Evolutionary conservation across 53 echinoderm and acorn worm species (phyloP), one percentile per base, ranked within the genome.

Genomic region (Echinometra lucunter): DNA sequence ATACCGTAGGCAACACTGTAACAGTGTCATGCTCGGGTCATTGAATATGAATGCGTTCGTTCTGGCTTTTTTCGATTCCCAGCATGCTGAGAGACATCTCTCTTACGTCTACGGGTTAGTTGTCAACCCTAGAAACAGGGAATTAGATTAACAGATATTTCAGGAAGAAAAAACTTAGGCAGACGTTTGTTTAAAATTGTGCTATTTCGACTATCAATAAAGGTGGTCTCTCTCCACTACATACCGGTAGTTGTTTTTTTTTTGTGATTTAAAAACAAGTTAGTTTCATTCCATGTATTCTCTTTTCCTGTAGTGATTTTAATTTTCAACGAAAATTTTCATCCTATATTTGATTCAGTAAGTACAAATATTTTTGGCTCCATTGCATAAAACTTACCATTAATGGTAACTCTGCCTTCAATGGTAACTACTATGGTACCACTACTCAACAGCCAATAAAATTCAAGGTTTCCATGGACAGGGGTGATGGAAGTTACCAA

Each of bases 1-100:
- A 21, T 89, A 89, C 89, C 3, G 21, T n/a, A 11, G 85, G 85
- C 53, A 53, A 53, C 53, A 47, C 49, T 85, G 85, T 37, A 17
- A 89, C 89, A 57, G 88, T 34, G 88, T 57, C 55, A 88, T 28
- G 28, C 89, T 19, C 60, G 58, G 89, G 89, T 89, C 89, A 89
- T 21, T 89, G 89, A 28, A 57, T 16, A 18, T 89, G 58, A 58
- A 89, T 60, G 89, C 60, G 60, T 57, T 60, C 58, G 58, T 89
- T 89, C 89, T 89, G 89, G 37, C 60, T 23, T 23, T 89, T 38
- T 89, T 89, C 47, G 63, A 37, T 72, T 66, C 23, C 32, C 91
- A 10, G 19, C 70, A 13, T 12, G 91, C 28, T 69, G 72, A 91
- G 30, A 91, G 91, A 91, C 32, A 42, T 42, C 47, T 91, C 30